Percentiles rank a stretch among this genome's conserved stretches.
These are phyloP conservation scores for Augochlorella aurata DNA, from an alignment of 2,888 invertebrate species.

Conservation along the genomic window DNA sequence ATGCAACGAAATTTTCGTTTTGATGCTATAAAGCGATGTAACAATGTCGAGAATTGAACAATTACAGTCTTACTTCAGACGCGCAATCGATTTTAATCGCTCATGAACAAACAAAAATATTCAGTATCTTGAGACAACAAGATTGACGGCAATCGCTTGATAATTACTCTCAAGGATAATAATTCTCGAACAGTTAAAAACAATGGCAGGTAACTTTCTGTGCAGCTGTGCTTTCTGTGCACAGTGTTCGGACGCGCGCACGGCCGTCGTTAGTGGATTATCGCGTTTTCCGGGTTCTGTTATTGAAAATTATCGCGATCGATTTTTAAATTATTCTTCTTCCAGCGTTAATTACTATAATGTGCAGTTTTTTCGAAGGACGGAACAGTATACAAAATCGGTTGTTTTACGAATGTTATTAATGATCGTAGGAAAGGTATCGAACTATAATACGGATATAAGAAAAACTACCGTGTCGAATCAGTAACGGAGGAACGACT, in stretches of 20 bases:
- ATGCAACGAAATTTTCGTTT: too few relatives aligned
- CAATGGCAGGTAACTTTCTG: neutral
- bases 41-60: too few relatives aligned
- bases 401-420: neutral
- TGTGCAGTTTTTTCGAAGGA: neutral
- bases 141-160: neutral
- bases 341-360: conserved; percentile 1
- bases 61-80: too few relatives aligned
- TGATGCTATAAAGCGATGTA: too few relatives aligned
- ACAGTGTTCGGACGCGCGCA: neutral
- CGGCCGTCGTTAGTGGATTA: too few relatives aligned
- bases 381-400: conserved; percentile 4
- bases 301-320: neutral
- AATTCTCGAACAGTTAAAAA: neutral
- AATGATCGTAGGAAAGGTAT: neutral
- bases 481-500: neutral
- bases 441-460: neutral
- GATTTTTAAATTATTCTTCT: neutral
- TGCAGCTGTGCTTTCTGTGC: neutral
- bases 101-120: neutral
- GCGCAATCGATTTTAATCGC: neutral
- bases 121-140: neutral
- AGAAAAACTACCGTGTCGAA: conserved; percentile 16
- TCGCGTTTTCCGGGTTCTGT: neutral
- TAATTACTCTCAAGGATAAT: neutral